Evolutionary conservation across 1,140 invertebrate genomes (phyloP).

Genomic region (Ostrea denselamellosa): DNA sequence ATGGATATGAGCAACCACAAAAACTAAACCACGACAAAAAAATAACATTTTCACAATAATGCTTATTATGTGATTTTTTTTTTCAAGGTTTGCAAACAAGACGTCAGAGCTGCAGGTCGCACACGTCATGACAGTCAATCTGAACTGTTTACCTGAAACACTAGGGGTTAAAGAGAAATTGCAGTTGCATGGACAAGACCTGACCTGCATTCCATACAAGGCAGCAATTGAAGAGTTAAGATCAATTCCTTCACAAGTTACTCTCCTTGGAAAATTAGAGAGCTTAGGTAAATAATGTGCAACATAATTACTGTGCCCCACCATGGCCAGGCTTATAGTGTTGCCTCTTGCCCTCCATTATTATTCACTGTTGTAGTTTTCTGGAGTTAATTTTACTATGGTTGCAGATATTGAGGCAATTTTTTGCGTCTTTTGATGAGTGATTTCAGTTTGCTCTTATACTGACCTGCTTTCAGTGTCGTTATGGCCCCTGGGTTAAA

Average conservation of each 20-base stretch:
- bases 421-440: too few species aligned
- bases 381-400: too few species aligned
- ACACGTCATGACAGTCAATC: slow-evolving; percentile 69
- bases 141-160: slow-evolving; percentile 56
- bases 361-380: too few species aligned
- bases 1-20: too few species aligned
- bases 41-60: not conserved
- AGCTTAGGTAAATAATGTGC: slow-evolving; percentile 66
- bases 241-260: slow-evolving; percentile 60
- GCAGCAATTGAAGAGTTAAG: slow-evolving; percentile 67
- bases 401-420: too few species aligned
- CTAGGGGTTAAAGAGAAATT: slow-evolving; percentile 68
- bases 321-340: too few species aligned
- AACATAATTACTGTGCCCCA: too few species aligned
- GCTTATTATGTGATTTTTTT: slow-evolving; percentile 24
- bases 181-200: slow-evolving; percentile 55
- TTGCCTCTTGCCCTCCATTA: too few species aligned
- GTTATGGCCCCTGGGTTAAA: too few species aligned
- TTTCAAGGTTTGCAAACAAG: slow-evolving; percentile 71
- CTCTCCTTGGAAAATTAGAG: slow-evolving; percentile 72
- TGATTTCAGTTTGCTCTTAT: too few species aligned
- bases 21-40: not conserved
- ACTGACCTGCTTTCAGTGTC: too few species aligned
- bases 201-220: slow-evolving; percentile 63
- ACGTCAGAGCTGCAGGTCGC: slow-evolving; percentile 69